A percentile compares a stretch with the other conserved stretches of the same genome.
phyloP scores from a whole-genome alignment of 1,140 invertebrate species.

The Araneus ventricosus region DNA sequence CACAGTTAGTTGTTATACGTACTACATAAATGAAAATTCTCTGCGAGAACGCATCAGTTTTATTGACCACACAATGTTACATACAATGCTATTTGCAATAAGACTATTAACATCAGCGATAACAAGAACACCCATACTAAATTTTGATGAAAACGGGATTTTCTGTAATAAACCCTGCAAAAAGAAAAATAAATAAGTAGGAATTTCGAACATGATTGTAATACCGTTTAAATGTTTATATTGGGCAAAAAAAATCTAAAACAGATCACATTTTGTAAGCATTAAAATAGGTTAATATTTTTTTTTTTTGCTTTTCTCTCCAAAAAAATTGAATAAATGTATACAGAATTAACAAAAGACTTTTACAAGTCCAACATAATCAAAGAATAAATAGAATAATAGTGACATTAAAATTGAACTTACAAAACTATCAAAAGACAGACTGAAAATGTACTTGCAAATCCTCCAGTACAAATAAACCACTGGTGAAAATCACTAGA shows the following conservation, averaged over 20 bases:
- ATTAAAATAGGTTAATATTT: too few species aligned
- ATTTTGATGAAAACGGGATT: slow-evolving; percentile 1
- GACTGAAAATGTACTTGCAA: not conserved
- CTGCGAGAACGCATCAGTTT: not conserved
- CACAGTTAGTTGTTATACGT: too few species aligned
- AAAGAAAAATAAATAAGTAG: not conserved
- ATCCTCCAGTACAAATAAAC: slow-evolving; percentile 29
- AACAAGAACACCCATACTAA: not conserved
- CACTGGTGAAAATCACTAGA: not conserved
- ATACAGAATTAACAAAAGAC: too few species aligned
- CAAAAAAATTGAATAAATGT: too few species aligned
- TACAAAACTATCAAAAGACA: not conserved
- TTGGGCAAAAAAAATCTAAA: too few species aligned
- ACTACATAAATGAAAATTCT: not conserved
- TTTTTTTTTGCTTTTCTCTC: too few species aligned
- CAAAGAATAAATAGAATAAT: not conserved
- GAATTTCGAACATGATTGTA: too few species aligned
- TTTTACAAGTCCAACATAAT: too few species aligned
- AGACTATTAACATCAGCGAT: not conserved
- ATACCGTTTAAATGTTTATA: too few species aligned
- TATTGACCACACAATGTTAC: slow-evolving; percentile 9
- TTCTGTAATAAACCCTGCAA: slow-evolving; percentile 19
- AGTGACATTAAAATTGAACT: not conserved
- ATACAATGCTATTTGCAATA: not conserved
- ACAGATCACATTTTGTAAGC: too few species aligned